Evolutionary conservation across 1,140 invertebrate species (phyloP), one percentile per base, ranked within the genome.

Genomic region (Drosophila carrolli): DNA sequence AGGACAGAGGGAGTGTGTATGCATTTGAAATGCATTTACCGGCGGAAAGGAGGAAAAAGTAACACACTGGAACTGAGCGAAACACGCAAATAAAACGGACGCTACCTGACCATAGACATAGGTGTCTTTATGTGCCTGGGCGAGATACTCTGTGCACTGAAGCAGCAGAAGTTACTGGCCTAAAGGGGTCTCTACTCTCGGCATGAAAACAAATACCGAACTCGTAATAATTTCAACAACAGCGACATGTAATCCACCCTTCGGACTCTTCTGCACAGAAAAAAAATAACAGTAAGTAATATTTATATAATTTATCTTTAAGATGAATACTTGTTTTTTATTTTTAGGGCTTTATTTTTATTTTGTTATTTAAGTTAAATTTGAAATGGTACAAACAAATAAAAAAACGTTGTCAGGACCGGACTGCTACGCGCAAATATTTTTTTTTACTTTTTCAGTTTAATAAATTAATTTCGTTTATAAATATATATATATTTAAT

Each of bases 131-230:
- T 37, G 13, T 29, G 8, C 41, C 10, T 29, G 32, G 38, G 23
- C 61, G 50, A 27, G 47, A 51, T 38, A 53, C 40, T 76, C 65
- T 75, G 74, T 63, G 66, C 84, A 84, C 40, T 89, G 84, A 88
- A 88, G 84, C 84, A 88, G 84, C 84, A 88, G 84, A 88, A 88
- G 84, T 89, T 78, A 76, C 68, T 89, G 84, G 77, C 71, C 80
- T 79, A 67, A 50, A 57, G 67, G 51, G 43, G 27, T 56, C 65
- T 35, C 51, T 51, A 51, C 48, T 35, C 51, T 57, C 37, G 50
- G n/a, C 51, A 70, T 75, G 70, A 83, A 84, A 89, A 89, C 55
- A 89, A 84, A 89, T 62, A 83, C 78, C 72, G 70, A 78, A 76
- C 82, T 78, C 65, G 68, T 78, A 88, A 86, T 73, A 88, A 86